Evolutionary conservation across 2,888 invertebrate genomes (phyloP).

Genomic region (Panorpa germanica): DNA sequence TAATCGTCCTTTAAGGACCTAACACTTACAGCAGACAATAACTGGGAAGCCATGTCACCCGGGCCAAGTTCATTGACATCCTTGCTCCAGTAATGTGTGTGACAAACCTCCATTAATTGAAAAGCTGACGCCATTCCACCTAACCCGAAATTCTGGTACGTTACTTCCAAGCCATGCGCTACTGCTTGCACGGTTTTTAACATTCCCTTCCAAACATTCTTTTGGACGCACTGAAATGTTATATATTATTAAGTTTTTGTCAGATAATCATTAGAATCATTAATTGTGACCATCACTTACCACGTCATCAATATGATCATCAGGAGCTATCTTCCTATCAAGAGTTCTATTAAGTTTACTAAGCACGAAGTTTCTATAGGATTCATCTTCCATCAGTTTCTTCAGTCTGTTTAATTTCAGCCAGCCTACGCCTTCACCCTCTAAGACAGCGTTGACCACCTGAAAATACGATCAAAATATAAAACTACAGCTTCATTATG

Average conservation of each 20-base stretch:
- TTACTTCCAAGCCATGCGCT: constrained; percentile 77
- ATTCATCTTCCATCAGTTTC: constrained; percentile 98
- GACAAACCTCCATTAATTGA: constrained; percentile 93
- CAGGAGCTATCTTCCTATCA: constrained; percentile 81
- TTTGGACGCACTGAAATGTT: constrained; percentile 56
- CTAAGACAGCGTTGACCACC: constrained; percentile 64
- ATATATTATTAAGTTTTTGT: constrained; percentile 2
- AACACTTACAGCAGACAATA: constrained; percentile 21
- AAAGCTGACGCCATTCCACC: constrained; percentile 97
- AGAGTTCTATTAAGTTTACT: constrained; percentile 88
- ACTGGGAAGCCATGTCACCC: constrained; percentile 24
- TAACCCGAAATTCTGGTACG: constrained; percentile 80
- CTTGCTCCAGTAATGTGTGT: constrained; percentile 95
- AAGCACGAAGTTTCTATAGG: constrained; percentile 87
- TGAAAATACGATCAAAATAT: constrained; percentile 18
- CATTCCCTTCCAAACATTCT: constrained; percentile 93
- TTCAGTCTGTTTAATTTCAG: constrained; percentile 79
- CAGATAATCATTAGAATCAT: constrained; percentile 10
- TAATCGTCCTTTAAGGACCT: constrained; percentile 8
- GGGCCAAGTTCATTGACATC: constrained; percentile 44
- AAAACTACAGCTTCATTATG: not conserved
- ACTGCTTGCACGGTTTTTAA: constrained; percentile 79
- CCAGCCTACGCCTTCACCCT: constrained; percentile 94
- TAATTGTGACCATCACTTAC: constrained; percentile 32
- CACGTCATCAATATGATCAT: constrained; percentile 95